Evolutionary conservation across 2,797 vertebrate species (phyloP).

Genomic region (Sebastes flavidus): DNA sequence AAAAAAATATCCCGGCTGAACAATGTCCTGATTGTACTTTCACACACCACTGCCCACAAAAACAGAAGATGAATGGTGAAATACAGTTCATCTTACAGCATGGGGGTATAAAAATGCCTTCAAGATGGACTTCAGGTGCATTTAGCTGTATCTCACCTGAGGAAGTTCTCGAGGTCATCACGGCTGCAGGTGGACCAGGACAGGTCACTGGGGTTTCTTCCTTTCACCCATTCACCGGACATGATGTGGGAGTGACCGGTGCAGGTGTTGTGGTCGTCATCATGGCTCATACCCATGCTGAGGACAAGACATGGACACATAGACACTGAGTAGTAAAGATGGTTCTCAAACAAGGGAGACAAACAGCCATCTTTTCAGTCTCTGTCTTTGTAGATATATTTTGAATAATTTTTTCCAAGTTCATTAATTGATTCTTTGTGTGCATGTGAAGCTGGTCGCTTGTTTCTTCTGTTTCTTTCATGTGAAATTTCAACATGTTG

Average conservation of each 20-base stretch:
- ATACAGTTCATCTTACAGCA: not conserved
- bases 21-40: not conserved
- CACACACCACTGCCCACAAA: not conserved
- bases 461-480: no score
- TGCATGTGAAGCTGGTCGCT: no score
- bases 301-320: constrained; percentile 9
- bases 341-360: not conserved
- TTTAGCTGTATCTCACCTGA: constrained; percentile 84
- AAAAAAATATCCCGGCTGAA: not conserved
- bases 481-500: no score
- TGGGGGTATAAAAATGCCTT: not conserved
- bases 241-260: constrained; percentile 94
- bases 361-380: not conserved
- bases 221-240: constrained; percentile 99
- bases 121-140: not conserved
- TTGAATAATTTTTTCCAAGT: not conserved
- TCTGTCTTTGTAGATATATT: not conserved
- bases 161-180: constrained; percentile 93
- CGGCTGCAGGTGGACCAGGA: constrained; percentile 97
- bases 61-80: not conserved
- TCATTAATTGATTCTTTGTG: no score
- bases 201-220: constrained; percentile 94
- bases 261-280: constrained; percentile 92
- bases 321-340: not conserved
- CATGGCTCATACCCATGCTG: constrained; percentile 98